These are phyloP conservation scores for Lonchura striata DNA, from an alignment of 2,113 vertebrate species.

Conservation along the genomic window DNA sequence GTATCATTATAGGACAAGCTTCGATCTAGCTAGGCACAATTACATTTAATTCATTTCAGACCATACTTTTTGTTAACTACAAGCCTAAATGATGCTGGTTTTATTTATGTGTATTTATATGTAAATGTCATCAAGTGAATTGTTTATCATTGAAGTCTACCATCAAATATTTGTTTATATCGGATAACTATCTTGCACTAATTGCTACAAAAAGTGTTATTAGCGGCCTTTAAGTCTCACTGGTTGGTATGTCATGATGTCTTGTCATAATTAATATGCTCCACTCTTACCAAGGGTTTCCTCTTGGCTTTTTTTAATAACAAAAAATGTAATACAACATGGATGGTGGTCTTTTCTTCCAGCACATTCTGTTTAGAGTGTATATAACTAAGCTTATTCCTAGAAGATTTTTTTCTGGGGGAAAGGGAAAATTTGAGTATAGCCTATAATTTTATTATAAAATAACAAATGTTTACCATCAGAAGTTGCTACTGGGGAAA, in stretches of 20 bases:
- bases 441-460: neutral
- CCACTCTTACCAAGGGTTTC: slow-evolving; percentile 10
- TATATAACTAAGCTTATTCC: neutral
- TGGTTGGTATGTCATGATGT: slow-evolving; percentile 26
- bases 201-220: slow-evolving; percentile 53
- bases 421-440: neutral
- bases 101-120: slow-evolving; percentile 73
- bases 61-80: slow-evolving; percentile 9
- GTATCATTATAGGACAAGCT: slow-evolving; percentile 3
- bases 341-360: slow-evolving; percentile 15
- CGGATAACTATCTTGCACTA: slow-evolving; percentile 50
- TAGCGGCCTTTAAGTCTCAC: slow-evolving; percentile 46
- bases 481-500: neutral
- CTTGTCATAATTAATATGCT: slow-evolving; percentile 41
- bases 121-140: slow-evolving; percentile 59
- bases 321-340: neutral
- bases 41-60: slow-evolving; percentile 43
- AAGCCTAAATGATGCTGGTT: neutral
- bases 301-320: slow-evolving; percentile 17
- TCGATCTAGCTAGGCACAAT: slow-evolving; percentile 5
- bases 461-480: neutral
- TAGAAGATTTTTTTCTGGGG: neutral
- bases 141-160: slow-evolving; percentile 39
- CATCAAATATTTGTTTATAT: slow-evolving; percentile 48
- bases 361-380: neutral